Conservation (phyloP, 2,797 vertebrate species). For the Catharus ustulatus region DNA sequence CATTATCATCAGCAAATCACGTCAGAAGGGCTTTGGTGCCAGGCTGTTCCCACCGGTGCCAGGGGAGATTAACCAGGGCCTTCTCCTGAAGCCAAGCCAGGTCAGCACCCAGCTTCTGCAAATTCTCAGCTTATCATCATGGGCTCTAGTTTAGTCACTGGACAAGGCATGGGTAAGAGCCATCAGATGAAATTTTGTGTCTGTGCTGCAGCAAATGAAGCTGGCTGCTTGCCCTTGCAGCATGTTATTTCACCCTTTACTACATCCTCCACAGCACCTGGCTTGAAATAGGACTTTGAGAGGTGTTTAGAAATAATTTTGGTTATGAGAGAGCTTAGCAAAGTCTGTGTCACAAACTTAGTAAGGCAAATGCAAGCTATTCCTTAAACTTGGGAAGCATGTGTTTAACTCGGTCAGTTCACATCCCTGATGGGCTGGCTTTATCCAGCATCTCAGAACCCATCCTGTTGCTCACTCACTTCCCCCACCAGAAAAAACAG, state of each 20-base stretch:
- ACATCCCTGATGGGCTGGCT: background rate
- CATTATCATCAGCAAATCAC: background rate
- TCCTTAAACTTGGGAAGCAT: background rate
- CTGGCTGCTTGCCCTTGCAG: background rate
- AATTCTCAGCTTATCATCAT: fast-evolving
- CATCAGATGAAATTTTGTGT: background rate
- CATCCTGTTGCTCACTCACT: background rate
- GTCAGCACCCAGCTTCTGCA: background rate
- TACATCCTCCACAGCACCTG: background rate
- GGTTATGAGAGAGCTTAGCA: background rate
- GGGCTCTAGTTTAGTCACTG: background rate
- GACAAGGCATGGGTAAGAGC: background rate
- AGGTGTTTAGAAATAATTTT: background rate
- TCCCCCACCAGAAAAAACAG: background rate
- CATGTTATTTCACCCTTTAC: background rate
- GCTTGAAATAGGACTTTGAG: background rate
- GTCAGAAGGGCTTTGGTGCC: background rate
- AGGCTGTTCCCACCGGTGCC: background rate
- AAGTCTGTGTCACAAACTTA: background rate
- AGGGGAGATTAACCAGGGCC: background rate
- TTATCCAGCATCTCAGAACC: background rate
- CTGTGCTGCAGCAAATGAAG: background rate
- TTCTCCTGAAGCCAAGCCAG: background rate
- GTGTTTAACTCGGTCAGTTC: background rate
- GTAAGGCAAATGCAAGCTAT: background rate